A percentile compares a stretch with the other conserved stretches of the same genome.
Evolutionary conservation across 2,888 invertebrate genomes (phyloP).

Genomic region (Achlya flavicornis): DNA sequence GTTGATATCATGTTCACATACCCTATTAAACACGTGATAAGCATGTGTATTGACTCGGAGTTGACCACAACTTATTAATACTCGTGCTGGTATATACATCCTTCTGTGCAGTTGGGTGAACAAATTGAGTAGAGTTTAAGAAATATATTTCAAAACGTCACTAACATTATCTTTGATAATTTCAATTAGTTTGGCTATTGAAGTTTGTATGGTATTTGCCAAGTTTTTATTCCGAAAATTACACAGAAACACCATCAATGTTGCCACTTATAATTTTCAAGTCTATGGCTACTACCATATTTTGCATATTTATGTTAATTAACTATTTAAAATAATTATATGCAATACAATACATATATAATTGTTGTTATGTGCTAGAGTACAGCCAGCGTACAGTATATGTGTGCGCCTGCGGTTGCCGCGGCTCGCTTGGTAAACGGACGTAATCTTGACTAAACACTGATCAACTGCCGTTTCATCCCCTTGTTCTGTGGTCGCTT

Average conservation of each 20-base stretch:
- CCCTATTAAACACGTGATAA: conserved; percentile 65
- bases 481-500: conserved; percentile 28
- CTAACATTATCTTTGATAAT: background rate
- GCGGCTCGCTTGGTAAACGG: conserved; percentile 73
- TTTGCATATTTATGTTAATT: conserved; percentile 8
- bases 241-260: no score
- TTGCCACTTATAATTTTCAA: no score
- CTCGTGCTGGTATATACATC: conserved; percentile 15
- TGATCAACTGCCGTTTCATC: conserved; percentile 53
- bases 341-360: conserved; percentile 11
- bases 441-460: conserved; percentile 77
- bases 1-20: conserved; percentile 70
- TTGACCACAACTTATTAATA: conserved; percentile 54
- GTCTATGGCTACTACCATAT: no score
- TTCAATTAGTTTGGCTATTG: background rate
- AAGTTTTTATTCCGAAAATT: no score
- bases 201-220: no score
- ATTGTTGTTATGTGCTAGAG: conserved; percentile 19
- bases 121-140: conserved; percentile 3
- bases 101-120: conserved; percentile 15
- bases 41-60: conserved; percentile 51
- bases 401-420: conserved; percentile 63
- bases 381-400: conserved; percentile 11
- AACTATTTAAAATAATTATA: conserved; percentile 12
- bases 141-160: background rate